phyloP scores from a whole-genome alignment of 2,797 vertebrate genomes.

The Streptopelia turtur region DNA sequence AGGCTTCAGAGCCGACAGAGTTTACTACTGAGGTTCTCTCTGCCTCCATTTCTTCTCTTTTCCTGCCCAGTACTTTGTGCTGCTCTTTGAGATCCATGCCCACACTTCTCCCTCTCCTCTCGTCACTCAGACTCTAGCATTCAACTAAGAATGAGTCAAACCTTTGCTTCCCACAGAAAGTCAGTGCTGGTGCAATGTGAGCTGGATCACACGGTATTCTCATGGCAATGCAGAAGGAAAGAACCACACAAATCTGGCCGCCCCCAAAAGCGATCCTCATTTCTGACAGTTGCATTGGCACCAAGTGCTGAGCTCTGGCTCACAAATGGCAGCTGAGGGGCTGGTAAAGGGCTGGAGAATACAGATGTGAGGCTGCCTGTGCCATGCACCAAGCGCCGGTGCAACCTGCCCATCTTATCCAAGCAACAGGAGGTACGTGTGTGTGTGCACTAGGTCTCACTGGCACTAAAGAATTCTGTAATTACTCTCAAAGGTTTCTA shows the following conservation, averaged over 20 bases:
- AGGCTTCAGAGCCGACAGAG: neutral
- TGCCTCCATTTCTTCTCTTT: neutral
- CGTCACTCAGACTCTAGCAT: neutral
- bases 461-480: neutral
- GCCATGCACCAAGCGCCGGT: accelerated
- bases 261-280: neutral
- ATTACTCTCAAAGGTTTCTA: constrained; percentile 34
- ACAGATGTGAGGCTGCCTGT: neutral
- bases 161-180: neutral
- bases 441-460: neutral
- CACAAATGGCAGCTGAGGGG: neutral
- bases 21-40: neutral
- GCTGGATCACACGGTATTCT: neutral
- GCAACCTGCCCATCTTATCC: neutral
- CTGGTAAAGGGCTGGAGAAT: neutral
- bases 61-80: neutral
- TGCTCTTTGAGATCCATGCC: neutral
- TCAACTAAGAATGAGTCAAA: neutral
- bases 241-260: neutral
- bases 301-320: neutral
- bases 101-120: neutral
- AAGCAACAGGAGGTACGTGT: neutral
- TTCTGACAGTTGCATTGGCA: neutral
- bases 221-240: neutral
- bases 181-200: accelerated